Evolutionary conservation across 1,140 invertebrate species (phyloP), one percentile per base, ranked within the genome.

Genomic region (Drosophila persimilis): DNA sequence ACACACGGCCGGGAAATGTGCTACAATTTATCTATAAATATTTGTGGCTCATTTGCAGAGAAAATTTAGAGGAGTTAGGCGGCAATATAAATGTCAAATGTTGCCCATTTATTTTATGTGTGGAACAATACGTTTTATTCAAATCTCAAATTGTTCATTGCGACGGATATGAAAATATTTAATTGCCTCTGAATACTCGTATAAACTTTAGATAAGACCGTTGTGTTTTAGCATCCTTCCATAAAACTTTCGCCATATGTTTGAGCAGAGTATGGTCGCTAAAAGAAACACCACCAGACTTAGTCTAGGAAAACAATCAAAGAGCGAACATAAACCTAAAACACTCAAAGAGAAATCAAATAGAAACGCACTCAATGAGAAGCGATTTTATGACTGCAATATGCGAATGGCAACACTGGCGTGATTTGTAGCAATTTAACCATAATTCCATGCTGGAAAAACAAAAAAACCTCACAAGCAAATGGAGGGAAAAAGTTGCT

Each of bases 391-490:
- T 59, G 64, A 55, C 58, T 76, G 76, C 76, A 67, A 57, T 73
- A 67, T 79, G 65, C 35, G 62, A 17, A 46, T 50, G 43, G 17
- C 26, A 60, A 62, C 62, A 77, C 65, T 83, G 74, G 70, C 81
- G 77, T 88, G 81, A 86, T 86, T 86, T 86, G 74, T 63, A 86
- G 73, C 70, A 71, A 86, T 86, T 88, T 86, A 54, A 65, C 74
- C 64, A 72, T 81, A 81, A 86, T 75, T 86, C 55, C 58, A 54
- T 48, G 11, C 2, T 20, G 31, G 15, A 63, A 51, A 31, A 51
- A 44, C 2, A 52, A 51, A 35, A 47, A 20, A 41, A n/a, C 13
- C 54, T 43, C 17, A 9, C 61, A 44, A 50, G 44, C 52, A 76
- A 76, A 66, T 74, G 56, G 47, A 52, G 63, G 76, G 55, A 54